A percentile compares a stretch with the other conserved stretches of the same genome.
These are phyloP conservation scores for Melitaea athalia DNA, from an alignment of 2,888 invertebrate genomes.

Conservation along the genomic window DNA sequence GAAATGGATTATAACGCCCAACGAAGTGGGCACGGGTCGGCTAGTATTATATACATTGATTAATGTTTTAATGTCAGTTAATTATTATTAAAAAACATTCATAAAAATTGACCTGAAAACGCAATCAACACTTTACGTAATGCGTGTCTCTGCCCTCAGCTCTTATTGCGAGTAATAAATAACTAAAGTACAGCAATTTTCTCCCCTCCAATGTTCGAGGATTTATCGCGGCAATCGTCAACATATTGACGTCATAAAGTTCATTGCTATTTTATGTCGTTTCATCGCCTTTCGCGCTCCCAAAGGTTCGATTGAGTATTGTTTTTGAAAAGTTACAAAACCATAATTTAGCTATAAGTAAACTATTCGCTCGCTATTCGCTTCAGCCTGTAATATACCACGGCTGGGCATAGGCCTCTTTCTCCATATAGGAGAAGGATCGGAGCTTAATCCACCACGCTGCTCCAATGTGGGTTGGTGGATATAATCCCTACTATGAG, in stretches of 20 bases:
- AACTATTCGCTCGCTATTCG: too few species aligned
- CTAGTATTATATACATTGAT: too few species aligned
- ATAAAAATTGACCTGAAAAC: not conserved
- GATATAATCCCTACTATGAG: too few species aligned
- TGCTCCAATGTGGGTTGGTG: too few species aligned
- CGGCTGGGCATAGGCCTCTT: too few species aligned
- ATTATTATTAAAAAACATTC: not conserved
- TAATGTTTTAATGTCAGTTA: too few species aligned
- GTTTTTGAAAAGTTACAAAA: not conserved
- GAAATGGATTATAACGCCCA: too few species aligned
- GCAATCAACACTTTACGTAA: not conserved
- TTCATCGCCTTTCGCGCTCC: not conserved
- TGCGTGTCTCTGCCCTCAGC: not conserved
- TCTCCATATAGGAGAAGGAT: too few species aligned
- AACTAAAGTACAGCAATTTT: conserved; percentile 6
- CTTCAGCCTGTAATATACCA: too few species aligned
- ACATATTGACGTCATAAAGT: conserved; percentile 26
- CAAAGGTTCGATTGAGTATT: not conserved
- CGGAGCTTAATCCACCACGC: too few species aligned
- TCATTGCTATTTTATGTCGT: conserved; percentile 20
- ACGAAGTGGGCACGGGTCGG: too few species aligned
- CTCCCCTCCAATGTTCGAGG: conserved; percentile 6
- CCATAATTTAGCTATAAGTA: too few species aligned
- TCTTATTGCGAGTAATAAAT: not conserved
- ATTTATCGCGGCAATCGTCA: conserved; percentile 18